Conservation (phyloP, 1,140 invertebrate genomes). For the Tetragnatha versicolor region DNA sequence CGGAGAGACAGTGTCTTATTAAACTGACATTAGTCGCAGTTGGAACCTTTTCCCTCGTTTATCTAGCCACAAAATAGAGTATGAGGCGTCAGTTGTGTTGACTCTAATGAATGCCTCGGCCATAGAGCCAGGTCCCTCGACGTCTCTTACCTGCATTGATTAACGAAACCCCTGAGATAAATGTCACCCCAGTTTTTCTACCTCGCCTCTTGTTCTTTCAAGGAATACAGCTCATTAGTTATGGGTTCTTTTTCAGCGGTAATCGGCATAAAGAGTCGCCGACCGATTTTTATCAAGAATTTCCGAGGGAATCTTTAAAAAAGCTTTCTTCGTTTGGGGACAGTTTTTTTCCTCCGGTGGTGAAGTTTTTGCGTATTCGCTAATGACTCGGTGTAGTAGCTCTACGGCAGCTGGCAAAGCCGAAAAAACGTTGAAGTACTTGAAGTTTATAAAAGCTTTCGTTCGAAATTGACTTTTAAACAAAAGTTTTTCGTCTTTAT, state of each 20-base stretch:
- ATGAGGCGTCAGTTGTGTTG: background rate
- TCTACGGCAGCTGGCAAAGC: slow-evolving; percentile 14
- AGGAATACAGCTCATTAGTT: slow-evolving; percentile 41
- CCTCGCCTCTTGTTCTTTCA: background rate
- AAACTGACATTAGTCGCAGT: slow-evolving; percentile 46
- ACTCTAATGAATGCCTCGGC: slow-evolving; percentile 28
- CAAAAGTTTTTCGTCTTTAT: slow-evolving; percentile 39
- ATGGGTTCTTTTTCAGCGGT: slow-evolving; percentile 22
- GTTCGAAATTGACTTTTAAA: slow-evolving; percentile 48
- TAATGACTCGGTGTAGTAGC: slow-evolving; percentile 40
- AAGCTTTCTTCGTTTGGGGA: slow-evolving; percentile 21
- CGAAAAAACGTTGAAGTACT: slow-evolving; percentile 6
- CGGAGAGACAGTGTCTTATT: slow-evolving; percentile 28
- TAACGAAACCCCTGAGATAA: slow-evolving; percentile 33
- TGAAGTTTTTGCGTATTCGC: slow-evolving; percentile 27
- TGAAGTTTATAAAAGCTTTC: slow-evolving; percentile 34
- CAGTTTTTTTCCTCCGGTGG: slow-evolving; percentile 13
- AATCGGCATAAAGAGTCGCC: slow-evolving; percentile 34
- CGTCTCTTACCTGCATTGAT: slow-evolving; percentile 36
- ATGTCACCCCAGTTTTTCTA: slow-evolving; percentile 25
- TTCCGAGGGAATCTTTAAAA: slow-evolving; percentile 25
- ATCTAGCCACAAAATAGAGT: slow-evolving; percentile 44
- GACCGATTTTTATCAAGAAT: slow-evolving; percentile 36
- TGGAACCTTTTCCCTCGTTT: slow-evolving; percentile 30
- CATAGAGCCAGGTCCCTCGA: background rate